These are phyloP conservation scores for Drosophila testacea DNA, from an alignment of 2,888 invertebrate species.

Conservation along the genomic window DNA sequence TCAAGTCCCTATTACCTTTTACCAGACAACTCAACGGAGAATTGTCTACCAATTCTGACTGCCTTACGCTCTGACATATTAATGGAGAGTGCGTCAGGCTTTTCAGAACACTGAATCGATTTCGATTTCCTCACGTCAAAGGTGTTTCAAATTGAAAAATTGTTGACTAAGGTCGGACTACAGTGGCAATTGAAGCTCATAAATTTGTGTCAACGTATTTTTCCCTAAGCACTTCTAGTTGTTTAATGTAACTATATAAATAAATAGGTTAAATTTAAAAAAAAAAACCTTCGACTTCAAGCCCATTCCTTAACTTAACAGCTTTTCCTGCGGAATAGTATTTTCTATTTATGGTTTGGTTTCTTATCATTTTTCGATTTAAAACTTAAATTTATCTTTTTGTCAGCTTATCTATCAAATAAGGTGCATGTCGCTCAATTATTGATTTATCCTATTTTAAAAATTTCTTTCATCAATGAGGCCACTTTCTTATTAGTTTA, in stretches of 20 bases:
- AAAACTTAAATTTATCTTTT: no score
- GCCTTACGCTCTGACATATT: constrained; percentile 28
- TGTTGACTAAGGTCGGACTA: constrained; percentile 18
- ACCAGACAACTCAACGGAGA: constrained; percentile 18
- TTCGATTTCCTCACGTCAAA: constrained; percentile 3
- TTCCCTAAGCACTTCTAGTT: background rate
- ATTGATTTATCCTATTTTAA: no score
- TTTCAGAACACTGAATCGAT: constrained; percentile 10
- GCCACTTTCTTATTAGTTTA: no score
- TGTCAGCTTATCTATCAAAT: no score
- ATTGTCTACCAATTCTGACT: constrained; percentile 8
- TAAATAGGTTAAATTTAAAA: background rate
- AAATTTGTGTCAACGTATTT: constrained; percentile 11
- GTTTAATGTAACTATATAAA: constrained; percentile 4
- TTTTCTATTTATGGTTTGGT: no score
- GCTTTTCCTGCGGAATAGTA: no score
- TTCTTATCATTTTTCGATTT: no score
- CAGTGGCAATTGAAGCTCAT: constrained; percentile 23
- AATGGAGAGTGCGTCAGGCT: constrained; percentile 20
- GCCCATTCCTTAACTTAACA: no score
- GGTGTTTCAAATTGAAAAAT: constrained; percentile 27
- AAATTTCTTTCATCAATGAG: no score
- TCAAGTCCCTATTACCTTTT: background rate
- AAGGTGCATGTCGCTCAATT: no score
- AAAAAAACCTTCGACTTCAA: no score